Conservation (phyloP, 2,113 vertebrate genomes). For the Parus major region DNA sequence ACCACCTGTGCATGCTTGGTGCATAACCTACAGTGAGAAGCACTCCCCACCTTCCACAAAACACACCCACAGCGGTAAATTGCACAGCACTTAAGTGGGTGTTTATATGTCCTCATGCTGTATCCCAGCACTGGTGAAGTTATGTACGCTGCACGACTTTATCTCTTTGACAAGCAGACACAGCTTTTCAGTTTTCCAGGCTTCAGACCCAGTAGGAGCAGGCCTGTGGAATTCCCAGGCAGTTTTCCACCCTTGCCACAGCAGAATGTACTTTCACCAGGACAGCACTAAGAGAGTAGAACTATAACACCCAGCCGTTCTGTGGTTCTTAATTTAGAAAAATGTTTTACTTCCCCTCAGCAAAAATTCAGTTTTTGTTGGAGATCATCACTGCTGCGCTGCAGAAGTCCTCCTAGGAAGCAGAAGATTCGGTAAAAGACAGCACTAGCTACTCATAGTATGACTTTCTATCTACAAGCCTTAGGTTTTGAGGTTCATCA, state of each 20-base stretch:
- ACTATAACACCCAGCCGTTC: background rate
- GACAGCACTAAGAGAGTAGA: accelerated
- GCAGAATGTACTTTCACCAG: background rate
- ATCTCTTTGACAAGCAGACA: background rate
- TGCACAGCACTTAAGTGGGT: background rate
- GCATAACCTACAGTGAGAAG: background rate
- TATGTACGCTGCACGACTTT: accelerated
- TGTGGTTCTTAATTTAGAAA: background rate
- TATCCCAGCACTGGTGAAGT: background rate
- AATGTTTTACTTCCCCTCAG: background rate
- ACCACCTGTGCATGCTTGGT: background rate
- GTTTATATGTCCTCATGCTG: background rate
- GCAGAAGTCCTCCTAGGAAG: background rate
- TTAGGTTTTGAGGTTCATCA: background rate
- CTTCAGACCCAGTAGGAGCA: background rate
- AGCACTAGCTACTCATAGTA: background rate
- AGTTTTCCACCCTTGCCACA: background rate
- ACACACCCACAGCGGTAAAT: background rate
- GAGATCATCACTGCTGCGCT: background rate
- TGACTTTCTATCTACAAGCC: background rate
- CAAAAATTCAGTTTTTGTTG: background rate
- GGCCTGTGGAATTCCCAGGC: background rate
- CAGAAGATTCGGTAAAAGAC: background rate
- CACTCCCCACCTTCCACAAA: background rate
- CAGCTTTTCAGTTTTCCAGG: background rate